A percentile compares a stretch with the other conserved stretches of the same genome.
Evolutionary conservation across 2,888 invertebrate species (phyloP).

Genomic region (Eutolmus rufibarbis): DNA sequence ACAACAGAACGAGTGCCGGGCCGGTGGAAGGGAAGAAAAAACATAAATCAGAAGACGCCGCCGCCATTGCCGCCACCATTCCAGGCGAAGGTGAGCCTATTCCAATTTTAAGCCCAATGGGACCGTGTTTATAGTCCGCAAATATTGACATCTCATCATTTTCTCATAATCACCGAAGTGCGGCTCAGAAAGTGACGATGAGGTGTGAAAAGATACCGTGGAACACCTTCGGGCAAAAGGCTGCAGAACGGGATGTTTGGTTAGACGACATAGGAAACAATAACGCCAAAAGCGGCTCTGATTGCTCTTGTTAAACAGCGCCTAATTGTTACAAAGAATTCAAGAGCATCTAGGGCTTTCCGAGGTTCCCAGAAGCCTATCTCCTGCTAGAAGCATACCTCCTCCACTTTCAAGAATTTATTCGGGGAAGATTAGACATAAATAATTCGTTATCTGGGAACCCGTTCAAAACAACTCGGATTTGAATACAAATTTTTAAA

Average conservation of each 20-base stretch:
- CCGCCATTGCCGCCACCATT: conserved; percentile 34
- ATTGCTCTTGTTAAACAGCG: conserved; percentile 33
- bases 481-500: background rate
- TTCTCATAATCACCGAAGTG: conserved; percentile 46
- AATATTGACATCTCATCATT: conserved; percentile 48
- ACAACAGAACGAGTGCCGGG: background rate
- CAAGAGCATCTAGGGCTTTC: background rate
- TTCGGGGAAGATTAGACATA: background rate
- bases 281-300: conserved; percentile 2
- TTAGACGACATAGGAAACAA: conserved; percentile 39
- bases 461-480: background rate
- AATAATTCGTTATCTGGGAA: background rate
- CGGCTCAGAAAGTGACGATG: background rate
- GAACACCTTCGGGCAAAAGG: conserved; percentile 14
- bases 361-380: background rate
- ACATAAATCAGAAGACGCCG: background rate
- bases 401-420: background rate
- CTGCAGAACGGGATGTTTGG: conserved; percentile 37
- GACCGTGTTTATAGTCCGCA: conserved; percentile 38
- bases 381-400: background rate
- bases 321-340: conserved; percentile 29
- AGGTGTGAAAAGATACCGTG: conserved; percentile 41
- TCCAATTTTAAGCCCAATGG: conserved; percentile 27
- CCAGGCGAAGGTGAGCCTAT: background rate
- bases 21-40: background rate